Conservation (phyloP, 2,888 invertebrate genomes). For the Syrista parreyssii region DNA sequence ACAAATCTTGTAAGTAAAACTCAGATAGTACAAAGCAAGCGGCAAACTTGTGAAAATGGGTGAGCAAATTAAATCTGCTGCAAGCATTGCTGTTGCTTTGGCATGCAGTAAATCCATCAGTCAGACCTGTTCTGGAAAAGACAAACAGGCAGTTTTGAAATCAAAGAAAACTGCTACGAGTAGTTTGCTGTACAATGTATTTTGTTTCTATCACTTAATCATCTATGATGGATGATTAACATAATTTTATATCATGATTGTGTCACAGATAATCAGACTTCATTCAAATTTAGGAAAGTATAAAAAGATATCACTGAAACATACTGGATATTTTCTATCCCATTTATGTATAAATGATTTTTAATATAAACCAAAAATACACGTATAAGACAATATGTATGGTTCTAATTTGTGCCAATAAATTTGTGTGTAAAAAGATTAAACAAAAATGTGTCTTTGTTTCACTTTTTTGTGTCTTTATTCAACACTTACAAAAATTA, state of each 20-base stretch:
- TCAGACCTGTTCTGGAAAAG: background rate
- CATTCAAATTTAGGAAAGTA: background rate
- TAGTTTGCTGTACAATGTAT: background rate
- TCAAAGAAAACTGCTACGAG: background rate
- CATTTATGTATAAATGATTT: background rate
- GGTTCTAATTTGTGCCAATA: background rate
- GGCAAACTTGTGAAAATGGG: background rate
- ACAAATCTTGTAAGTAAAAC: background rate
- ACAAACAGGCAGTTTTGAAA: background rate
- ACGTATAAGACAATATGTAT: background rate
- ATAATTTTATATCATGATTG: background rate
- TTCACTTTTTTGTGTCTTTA: background rate
- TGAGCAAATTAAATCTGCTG: background rate
- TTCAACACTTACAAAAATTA: background rate
- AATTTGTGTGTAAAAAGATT: background rate
- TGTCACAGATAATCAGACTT: background rate
- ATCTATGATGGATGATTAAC: background rate
- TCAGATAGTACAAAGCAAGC: background rate
- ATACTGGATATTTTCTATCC: background rate
- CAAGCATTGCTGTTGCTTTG: background rate
- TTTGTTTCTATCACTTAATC: background rate
- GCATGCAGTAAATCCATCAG: background rate
- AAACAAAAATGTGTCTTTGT: background rate
- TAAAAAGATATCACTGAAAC: background rate
- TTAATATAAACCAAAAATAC: background rate